Conservation (phyloP, 2,888 invertebrate genomes). For the Apodemia zela region DNA sequence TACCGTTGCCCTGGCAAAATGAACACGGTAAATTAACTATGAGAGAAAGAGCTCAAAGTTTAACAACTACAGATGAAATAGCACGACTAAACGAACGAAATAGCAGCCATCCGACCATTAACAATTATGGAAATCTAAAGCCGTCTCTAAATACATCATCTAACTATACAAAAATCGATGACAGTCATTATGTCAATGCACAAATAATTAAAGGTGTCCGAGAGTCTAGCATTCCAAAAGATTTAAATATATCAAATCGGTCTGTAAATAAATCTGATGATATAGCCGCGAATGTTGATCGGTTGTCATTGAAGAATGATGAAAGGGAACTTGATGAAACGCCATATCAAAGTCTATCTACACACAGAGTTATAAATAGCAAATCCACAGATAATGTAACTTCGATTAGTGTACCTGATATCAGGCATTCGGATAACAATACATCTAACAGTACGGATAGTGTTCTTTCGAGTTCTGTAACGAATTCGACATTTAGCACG, state of each 20-base stretch:
- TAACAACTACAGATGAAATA: slow-evolving; percentile 86
- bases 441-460: slow-evolving; percentile 45
- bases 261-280: slow-evolving; percentile 48
- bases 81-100: slow-evolving; percentile 66
- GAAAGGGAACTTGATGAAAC: slow-evolving; percentile 64
- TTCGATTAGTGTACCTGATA: slow-evolving; percentile 56
- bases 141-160: slow-evolving; percentile 41
- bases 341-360: slow-evolving; percentile 69
- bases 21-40: slow-evolving; percentile 46
- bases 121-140: slow-evolving; percentile 46
- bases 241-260: slow-evolving; percentile 45
- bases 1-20: slow-evolving; percentile 84
- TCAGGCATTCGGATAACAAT: slow-evolving; percentile 37
- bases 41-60: slow-evolving; percentile 82
- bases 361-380: slow-evolving; percentile 56
- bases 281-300: slow-evolving; percentile 50
- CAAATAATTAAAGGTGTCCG: slow-evolving; percentile 67
- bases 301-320: slow-evolving; percentile 53
- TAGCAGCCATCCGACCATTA: slow-evolving; percentile 55
- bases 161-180: slow-evolving; percentile 45
- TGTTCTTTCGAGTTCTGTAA: slow-evolving; percentile 49
- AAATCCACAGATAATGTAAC: slow-evolving; percentile 61
- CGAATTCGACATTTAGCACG: slow-evolving; percentile 55
- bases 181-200: slow-evolving; percentile 70
- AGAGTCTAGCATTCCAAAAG: slow-evolving; percentile 61